Conservation (phyloP, 2,888 invertebrate species). For the Ormyrus pomaceus region DNA sequence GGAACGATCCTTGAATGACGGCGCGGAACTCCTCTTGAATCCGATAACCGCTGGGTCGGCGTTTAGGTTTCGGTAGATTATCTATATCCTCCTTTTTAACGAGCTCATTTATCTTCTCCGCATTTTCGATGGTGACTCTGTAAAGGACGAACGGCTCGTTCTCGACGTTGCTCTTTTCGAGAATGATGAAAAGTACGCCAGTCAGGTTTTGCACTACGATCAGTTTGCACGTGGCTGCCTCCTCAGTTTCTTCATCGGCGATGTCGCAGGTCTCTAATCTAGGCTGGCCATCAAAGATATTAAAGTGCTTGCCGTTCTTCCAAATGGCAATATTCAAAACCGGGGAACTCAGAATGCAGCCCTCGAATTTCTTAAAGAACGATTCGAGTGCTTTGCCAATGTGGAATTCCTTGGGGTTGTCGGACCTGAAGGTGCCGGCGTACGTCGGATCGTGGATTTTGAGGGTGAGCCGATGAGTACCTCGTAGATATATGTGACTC, state of each 20-base stretch:
- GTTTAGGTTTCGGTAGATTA: slow-evolving; percentile 57
- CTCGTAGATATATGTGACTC: slow-evolving; percentile 62
- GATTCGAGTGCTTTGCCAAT: slow-evolving; percentile 67
- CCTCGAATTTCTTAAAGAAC: slow-evolving; percentile 66
- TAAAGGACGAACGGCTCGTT: slow-evolving; percentile 70
- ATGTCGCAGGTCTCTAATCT: slow-evolving; percentile 65
- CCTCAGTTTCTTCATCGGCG: slow-evolving; percentile 37
- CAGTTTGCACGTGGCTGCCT: slow-evolving; percentile 66
- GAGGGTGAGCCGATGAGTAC: slow-evolving; percentile 63
- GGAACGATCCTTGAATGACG: slow-evolving; percentile 67
- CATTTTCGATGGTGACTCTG: slow-evolving; percentile 59
- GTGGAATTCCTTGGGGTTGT: slow-evolving; percentile 66
- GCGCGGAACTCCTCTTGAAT: slow-evolving; percentile 67
- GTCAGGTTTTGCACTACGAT: slow-evolving; percentile 66
- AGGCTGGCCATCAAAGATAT: slow-evolving; percentile 70
- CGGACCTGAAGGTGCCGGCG: slow-evolving; percentile 69
- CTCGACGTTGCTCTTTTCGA: slow-evolving; percentile 67
- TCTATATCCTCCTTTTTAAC: slow-evolving; percentile 58
- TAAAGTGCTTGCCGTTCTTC: slow-evolving; percentile 63
- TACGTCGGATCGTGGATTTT: slow-evolving; percentile 68
- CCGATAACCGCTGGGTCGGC: slow-evolving; percentile 65
- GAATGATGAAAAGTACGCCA: slow-evolving; percentile 67
- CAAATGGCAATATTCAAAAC: slow-evolving; percentile 69
- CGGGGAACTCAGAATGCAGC: slow-evolving; percentile 67
- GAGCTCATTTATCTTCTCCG: slow-evolving; percentile 55